phyloP scores from a whole-genome alignment of 2,888 invertebrate species.

The Synanthedon vespiformis region DNA sequence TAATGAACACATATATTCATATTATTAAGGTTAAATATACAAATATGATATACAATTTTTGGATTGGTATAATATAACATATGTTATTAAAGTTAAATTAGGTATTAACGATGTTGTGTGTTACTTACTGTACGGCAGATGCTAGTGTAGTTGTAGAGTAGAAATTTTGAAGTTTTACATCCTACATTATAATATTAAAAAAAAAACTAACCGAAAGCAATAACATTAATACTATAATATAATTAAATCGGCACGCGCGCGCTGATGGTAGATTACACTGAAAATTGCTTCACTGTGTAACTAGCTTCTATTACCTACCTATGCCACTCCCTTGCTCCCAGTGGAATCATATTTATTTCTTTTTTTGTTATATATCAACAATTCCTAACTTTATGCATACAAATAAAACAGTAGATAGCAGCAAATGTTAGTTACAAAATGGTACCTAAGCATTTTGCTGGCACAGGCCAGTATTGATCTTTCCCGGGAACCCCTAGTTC shows the following conservation, averaged over 20 bases:
- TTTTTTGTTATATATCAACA: no score
- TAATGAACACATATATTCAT: slow-evolving; percentile 47
- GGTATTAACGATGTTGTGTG: slow-evolving; percentile 45
- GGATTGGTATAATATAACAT: slow-evolving; percentile 61
- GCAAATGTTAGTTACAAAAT: no score
- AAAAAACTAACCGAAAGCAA: slow-evolving; percentile 65
- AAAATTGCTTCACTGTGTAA: no score
- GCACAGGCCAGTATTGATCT: no score
- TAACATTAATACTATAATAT: slow-evolving; percentile 39
- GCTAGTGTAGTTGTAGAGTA: slow-evolving; percentile 67
- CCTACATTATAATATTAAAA: slow-evolving; percentile 20
- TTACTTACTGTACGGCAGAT: slow-evolving; percentile 60
- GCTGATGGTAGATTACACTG: slow-evolving; percentile 28
- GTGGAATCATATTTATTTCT: no score
- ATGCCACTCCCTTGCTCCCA: no score
- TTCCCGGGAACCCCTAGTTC: no score
- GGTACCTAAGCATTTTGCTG: no score
- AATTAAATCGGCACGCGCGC: slow-evolving; percentile 44
- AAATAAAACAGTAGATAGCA: no score
- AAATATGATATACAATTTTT: slow-evolving; percentile 59
- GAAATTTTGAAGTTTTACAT: slow-evolving; percentile 69
- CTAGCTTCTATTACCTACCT: no score
- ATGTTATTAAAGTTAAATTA: slow-evolving; percentile 35
- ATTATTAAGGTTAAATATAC: slow-evolving; percentile 45
- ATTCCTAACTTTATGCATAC: no score